These are phyloP conservation scores for Napeogenes sylphis DNA, from an alignment of 2,888 invertebrate genomes.

Conservation along the genomic window DNA sequence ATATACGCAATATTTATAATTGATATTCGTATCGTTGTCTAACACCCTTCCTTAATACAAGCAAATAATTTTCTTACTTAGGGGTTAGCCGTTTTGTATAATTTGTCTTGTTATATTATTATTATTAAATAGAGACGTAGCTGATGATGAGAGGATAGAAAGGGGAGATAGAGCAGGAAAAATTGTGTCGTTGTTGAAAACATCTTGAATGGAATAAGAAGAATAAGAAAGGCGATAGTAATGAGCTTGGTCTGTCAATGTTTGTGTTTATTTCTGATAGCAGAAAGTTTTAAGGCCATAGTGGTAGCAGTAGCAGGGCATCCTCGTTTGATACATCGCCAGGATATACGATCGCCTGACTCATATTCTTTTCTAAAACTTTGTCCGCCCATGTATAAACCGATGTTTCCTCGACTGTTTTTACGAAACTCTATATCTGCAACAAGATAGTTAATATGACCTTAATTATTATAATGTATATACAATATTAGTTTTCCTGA, in stretches of 20 bases:
- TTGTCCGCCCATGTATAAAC: conserved; percentile 25
- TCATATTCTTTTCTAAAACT: conserved; percentile 31
- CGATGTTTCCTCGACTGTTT: conserved; percentile 28
- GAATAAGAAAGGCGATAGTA: background rate
- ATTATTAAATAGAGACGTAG: too few relatives aligned
- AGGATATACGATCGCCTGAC: conserved; percentile 32
- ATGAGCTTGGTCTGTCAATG: conserved; percentile 8
- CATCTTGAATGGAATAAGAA: background rate
- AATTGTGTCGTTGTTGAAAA: too few relatives aligned
- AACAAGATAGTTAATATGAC: conserved; percentile 5
- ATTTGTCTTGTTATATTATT: too few relatives aligned
- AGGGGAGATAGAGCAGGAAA: too few relatives aligned
- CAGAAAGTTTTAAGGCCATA: conserved; percentile 7
- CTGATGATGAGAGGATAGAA: too few relatives aligned
- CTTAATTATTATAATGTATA: background rate
- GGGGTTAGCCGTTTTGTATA: too few relatives aligned
- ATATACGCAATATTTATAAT: too few relatives aligned
- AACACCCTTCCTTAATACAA: too few relatives aligned
- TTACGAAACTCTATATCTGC: conserved; percentile 31
- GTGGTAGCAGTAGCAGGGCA: conserved; percentile 30
- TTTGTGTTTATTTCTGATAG: conserved; percentile 16
- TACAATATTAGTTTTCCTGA: background rate
- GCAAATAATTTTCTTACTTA: too few relatives aligned
- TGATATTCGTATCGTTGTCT: too few relatives aligned
- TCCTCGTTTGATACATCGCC: conserved; percentile 35